Conservation (phyloP, 2,797 vertebrate species). For the Arrhamphus sclerolepis region DNA sequence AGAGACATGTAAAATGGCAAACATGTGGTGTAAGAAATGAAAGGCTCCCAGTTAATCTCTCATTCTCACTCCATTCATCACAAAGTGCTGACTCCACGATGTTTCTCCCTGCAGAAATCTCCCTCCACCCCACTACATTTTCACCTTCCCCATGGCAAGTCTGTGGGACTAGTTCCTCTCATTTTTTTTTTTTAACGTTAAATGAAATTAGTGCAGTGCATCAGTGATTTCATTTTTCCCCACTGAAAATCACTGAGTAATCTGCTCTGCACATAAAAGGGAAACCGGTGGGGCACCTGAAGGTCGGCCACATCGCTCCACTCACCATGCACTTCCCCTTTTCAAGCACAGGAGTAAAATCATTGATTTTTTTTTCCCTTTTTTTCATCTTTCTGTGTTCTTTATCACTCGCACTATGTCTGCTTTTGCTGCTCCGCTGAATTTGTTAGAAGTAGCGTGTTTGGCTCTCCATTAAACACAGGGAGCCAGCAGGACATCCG, state of each 20-base stretch:
- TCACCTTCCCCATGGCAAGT: constrained; percentile 54
- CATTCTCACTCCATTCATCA: constrained; percentile 63
- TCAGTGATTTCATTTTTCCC: constrained; percentile 68
- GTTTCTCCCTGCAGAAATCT: constrained; percentile 29
- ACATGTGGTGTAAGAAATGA: constrained; percentile 66
- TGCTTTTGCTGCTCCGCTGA: constrained; percentile 34
- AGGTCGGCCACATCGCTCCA: constrained; percentile 59
- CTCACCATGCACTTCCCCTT: constrained; percentile 47
- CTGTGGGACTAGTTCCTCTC: constrained; percentile 49
- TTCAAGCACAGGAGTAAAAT: constrained; percentile 53
- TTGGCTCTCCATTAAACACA: constrained; percentile 56
- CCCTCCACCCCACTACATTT: not conserved
- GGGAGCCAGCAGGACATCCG: constrained; percentile 47
- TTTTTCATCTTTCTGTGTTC: constrained; percentile 24
- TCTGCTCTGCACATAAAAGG: constrained; percentile 65
- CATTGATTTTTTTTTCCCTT: constrained; percentile 51
- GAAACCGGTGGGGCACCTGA: constrained; percentile 63
- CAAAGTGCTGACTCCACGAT: constrained; percentile 73
- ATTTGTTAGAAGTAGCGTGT: constrained; percentile 41
- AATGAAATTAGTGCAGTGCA: constrained; percentile 77
- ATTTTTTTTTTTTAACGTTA: constrained; percentile 73
- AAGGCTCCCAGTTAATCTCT: constrained; percentile 66
- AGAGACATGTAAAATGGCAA: constrained; percentile 43
- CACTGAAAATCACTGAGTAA: constrained; percentile 65
- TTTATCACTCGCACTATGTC: constrained; percentile 15